phyloP scores from a whole-genome alignment of 2,113 vertebrate species.

The Pholis gunnellus region DNA sequence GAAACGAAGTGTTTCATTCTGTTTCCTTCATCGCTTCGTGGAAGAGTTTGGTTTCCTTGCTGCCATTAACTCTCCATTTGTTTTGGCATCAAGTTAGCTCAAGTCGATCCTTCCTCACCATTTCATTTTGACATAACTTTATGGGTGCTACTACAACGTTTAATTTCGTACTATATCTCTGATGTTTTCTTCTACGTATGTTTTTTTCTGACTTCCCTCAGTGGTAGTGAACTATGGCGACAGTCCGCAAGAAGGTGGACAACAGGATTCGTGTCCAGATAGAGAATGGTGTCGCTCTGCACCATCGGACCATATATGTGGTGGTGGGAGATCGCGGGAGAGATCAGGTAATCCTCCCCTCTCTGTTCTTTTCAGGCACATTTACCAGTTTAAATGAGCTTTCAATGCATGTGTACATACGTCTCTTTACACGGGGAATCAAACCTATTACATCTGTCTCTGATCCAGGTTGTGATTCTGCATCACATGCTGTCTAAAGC shows the following conservation, averaged over 20 bases:
- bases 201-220: neutral
- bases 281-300: constrained; percentile 93
- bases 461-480: constrained; percentile 93
- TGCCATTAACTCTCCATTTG: neutral
- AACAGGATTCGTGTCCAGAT: constrained; percentile 96
- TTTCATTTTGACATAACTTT: neutral
- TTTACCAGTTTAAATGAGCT: too few species aligned
- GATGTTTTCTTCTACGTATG: neutral
- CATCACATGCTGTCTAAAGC: constrained; percentile 99
- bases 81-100: neutral
- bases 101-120: neutral
- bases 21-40: fast-evolving
- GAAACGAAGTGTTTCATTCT: neutral
- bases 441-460: neutral
- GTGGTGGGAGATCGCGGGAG: constrained; percentile 94
- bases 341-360: constrained; percentile 88
- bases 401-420: neutral
- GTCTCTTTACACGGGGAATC: neutral
- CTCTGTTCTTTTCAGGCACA: too few species aligned
- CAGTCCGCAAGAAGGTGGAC: constrained; percentile 95
- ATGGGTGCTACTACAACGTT: neutral
- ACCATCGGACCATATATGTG: constrained; percentile 91
- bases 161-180: neutral
- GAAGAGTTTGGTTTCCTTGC: neutral
- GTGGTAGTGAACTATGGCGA: constrained; percentile 76